These are phyloP conservation scores for Xiphorhynchus erythropygius DNA, from an alignment of 2,797 vertebrate genomes.

Conservation along the genomic window DNA sequence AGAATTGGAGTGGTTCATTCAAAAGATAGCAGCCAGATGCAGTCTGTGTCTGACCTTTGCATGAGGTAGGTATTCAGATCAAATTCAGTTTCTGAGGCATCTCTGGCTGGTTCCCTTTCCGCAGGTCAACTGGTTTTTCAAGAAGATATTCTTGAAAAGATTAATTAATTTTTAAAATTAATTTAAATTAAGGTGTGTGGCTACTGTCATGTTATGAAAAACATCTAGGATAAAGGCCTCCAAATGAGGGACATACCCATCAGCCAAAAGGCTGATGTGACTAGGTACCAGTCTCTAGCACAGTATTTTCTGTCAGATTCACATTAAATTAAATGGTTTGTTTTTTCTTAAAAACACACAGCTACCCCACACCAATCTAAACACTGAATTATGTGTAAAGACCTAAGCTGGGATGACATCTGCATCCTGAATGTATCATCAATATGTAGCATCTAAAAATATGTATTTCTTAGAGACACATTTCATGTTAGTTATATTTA, in stretches of 20 bases:
- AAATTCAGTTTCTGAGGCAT: background rate
- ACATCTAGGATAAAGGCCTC: background rate
- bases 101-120: background rate
- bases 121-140: background rate
- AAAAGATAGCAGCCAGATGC: background rate
- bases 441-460: background rate
- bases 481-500: background rate
- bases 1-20: background rate
- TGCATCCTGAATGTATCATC: background rate
- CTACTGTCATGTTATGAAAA: background rate
- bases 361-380: background rate
- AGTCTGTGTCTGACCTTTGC: background rate
- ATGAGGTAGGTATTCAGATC: background rate
- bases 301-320: background rate
- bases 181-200: background rate
- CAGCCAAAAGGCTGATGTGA: background rate
- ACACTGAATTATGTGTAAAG: background rate
- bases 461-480: background rate
- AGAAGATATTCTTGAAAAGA: background rate
- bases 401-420: background rate
- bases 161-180: background rate
- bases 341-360: background rate
- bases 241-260: background rate
- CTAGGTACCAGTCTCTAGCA: background rate
- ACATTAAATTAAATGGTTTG: background rate